These are phyloP conservation scores for Rotaria socialis DNA, from an alignment of 2,888 invertebrate genomes.

Conservation along the genomic window DNA sequence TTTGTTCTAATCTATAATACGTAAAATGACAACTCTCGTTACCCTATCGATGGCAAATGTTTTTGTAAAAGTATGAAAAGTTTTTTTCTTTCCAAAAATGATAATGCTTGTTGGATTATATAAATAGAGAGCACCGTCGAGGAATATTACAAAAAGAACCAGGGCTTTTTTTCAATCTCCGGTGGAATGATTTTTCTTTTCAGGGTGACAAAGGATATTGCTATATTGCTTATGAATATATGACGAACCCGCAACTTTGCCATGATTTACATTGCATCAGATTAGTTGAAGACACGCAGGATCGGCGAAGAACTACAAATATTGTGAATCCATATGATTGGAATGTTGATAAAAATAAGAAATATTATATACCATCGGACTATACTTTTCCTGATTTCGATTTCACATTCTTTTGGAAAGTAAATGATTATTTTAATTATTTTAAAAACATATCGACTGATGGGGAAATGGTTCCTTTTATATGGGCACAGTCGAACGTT, in stretches of 20 bases:
- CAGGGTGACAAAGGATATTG: slow-evolving; percentile 15
- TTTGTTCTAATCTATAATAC: too few relatives aligned
- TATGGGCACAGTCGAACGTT: too few relatives aligned
- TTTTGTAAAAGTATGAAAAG: too few relatives aligned
- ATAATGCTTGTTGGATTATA: neutral
- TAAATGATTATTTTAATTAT: neutral
- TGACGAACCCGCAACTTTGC: neutral
- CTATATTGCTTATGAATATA: neutral
- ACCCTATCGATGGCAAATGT: too few relatives aligned
- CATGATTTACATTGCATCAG: neutral
- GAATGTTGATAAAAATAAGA: neutral
- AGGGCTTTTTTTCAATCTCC: too few relatives aligned
- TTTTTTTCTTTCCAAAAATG: too few relatives aligned
- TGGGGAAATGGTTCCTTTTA: too few relatives aligned
- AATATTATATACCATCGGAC: neutral
- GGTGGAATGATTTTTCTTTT: neutral
- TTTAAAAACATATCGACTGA: neutral
- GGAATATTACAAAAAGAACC: too few relatives aligned
- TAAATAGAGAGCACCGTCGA: neutral
- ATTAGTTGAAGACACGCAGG: neutral
- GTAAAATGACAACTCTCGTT: too few relatives aligned
- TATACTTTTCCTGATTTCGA: neutral
- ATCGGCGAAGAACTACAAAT: neutral
- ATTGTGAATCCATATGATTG: neutral
- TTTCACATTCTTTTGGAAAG: neutral